Percentiles rank a stretch among this genome's conserved stretches.
These are phyloP conservation scores for Uropetala carovei DNA, from an alignment of 2,888 invertebrate genomes.

Conservation along the genomic window DNA sequence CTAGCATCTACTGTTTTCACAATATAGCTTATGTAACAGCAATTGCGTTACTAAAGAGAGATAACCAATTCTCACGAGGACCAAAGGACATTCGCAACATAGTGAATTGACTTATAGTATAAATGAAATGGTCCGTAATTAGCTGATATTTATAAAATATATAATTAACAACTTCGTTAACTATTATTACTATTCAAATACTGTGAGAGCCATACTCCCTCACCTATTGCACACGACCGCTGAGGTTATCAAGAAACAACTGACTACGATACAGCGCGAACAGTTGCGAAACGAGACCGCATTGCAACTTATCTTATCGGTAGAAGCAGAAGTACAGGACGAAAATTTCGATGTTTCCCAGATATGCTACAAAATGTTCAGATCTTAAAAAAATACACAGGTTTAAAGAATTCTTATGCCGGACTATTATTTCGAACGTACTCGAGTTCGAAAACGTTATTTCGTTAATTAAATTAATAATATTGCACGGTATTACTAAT, in stretches of 20 bases:
- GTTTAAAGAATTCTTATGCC: no score
- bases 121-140: background rate
- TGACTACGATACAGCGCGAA: background rate
- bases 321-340: no score
- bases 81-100: background rate
- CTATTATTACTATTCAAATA: background rate
- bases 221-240: background rate
- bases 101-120: background rate
- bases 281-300: background rate
- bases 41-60: conserved; percentile 66
- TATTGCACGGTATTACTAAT: no score
- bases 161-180: background rate
- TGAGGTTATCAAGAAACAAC: background rate
- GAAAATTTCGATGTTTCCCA: no score
- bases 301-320: no score
- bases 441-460: no score
- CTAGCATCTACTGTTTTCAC: background rate
- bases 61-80: conserved; percentile 18
- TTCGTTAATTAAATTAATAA: no score
- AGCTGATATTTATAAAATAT: background rate
- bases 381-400: no score
- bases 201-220: background rate
- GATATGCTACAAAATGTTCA: no score
- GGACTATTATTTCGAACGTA: no score
- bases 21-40: conserved; percentile 19